Evolutionary conservation across 2,888 invertebrate genomes (phyloP), one percentile per base, ranked within the genome.

Genomic region (Liposcelis brunnea): DNA sequence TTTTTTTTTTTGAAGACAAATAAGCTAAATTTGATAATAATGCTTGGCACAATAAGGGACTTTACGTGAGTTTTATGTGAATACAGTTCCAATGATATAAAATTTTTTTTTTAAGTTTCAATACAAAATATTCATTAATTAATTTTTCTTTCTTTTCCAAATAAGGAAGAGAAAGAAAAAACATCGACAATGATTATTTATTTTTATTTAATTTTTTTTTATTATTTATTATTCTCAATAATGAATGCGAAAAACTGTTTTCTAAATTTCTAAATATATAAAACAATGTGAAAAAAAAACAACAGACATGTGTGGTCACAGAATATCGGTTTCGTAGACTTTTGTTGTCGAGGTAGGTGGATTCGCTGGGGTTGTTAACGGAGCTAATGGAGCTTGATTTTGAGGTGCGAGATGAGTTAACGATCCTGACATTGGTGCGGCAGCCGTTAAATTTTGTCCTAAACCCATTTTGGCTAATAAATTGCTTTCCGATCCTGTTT

Each of bases 251-350:
- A 35, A 35, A 35, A 35, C 35, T 35, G 35, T 15, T 14, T 35
- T 35, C 35, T 26, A 26, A 14, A 26, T 21, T 26, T 21, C 21
- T 26, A n/a, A 14, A 26, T 19, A 42, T 26, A 26, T 26, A 15
- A 31, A 42, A n/a, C 26, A 42, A 11, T 19, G 5, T 12, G 12
- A 21, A 42, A 42, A 21, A 42, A 42, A 26, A 26, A 31, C 21
- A 26, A 42, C 21, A 31, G 42, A 26, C 42, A 26, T 42, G 42
- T 42, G 42, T 26, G 31, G 77, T 83, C 83, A 90, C 75, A 90
- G 83, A 69, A 90, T 90, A 64, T 90, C 90, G 54, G 90, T 90
- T 70, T 90, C 89, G 65, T 89, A 90, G 55, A 86, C 79, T 66
- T 85, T 84, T 59, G 74, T 82, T 43, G 77, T 80, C 49, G 79